A percentile compares a stretch with the other conserved stretches of the same genome.
Conservation (phyloP, 2,113 vertebrate genomes). For the Paramormyrops kingsleyae region DNA sequence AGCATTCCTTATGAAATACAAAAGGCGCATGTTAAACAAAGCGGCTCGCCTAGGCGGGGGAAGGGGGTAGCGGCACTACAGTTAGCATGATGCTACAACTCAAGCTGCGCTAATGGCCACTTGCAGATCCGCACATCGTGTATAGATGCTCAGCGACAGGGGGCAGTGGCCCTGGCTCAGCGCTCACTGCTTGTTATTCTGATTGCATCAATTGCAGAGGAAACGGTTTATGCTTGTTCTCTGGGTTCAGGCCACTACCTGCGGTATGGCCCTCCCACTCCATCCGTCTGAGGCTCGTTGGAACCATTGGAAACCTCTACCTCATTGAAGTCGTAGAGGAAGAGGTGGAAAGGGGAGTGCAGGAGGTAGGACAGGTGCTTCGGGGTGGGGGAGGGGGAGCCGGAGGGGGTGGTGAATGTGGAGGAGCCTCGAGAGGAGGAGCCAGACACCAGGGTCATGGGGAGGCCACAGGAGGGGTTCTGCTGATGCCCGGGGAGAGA, state of each 20-base stretch:
- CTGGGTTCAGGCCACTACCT: slow-evolving; percentile 59
- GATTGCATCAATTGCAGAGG: neutral
- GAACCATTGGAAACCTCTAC: slow-evolving; percentile 48
- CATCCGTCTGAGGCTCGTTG: slow-evolving; percentile 29
- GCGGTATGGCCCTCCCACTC: slow-evolving; percentile 57
- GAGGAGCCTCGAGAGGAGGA: slow-evolving; percentile 47
- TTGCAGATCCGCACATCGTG: neutral
- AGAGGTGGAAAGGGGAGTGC: slow-evolving; percentile 85
- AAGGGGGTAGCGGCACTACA: neutral
- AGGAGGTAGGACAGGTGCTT: slow-evolving; percentile 79
- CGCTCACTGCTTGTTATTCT: neutral
- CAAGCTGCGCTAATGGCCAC: neutral
- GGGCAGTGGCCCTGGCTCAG: neutral
- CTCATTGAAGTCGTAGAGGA: slow-evolving; percentile 83
- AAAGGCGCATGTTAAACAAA: slow-evolving; percentile 22
- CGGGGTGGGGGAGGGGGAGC: slow-evolving; percentile 47
- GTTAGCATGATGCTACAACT: neutral
- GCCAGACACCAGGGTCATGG: slow-evolving; percentile 22
- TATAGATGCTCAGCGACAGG: neutral
- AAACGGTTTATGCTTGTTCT: neutral
- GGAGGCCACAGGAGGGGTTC: slow-evolving; percentile 36
- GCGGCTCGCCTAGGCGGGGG: neutral
- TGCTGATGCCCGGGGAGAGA: slow-evolving; percentile 48
- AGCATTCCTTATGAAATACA: slow-evolving; percentile 26
- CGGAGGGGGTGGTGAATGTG: slow-evolving; percentile 44